Percentiles rank a stretch among this genome's conserved stretches.
These are phyloP conservation scores for Danio choprae DNA, from an alignment of 2,797 vertebrate species.

Conservation along the genomic window DNA sequence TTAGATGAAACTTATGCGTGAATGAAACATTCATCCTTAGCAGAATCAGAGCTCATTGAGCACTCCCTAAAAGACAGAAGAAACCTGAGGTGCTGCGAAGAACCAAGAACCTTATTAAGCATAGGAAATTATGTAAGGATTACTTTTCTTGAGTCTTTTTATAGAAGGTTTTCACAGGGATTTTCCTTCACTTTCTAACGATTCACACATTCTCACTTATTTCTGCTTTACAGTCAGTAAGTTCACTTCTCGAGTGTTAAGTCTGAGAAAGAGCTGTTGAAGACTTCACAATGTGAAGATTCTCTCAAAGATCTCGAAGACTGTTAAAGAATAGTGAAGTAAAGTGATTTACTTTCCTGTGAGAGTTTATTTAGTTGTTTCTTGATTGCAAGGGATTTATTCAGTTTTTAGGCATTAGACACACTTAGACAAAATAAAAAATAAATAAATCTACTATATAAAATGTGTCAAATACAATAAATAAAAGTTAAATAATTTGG, in stretches of 20 bases:
- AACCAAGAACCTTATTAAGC: slow-evolving; percentile 1
- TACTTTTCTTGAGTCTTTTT: not conserved
- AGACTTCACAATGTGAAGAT: not conserved
- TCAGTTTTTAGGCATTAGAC: too few relatives aligned
- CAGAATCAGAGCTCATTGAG: not conserved
- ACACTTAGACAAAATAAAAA: too few relatives aligned
- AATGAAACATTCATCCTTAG: not conserved
- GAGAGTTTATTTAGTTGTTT: too few relatives aligned
- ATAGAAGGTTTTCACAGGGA: not conserved
- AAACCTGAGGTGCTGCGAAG: not conserved
- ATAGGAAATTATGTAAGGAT: too few relatives aligned
- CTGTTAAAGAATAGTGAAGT: not conserved
- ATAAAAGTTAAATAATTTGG: too few relatives aligned
- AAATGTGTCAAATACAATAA: too few relatives aligned
- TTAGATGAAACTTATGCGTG: not conserved
- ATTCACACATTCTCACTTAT: slow-evolving; percentile 18
- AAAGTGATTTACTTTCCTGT: too few relatives aligned
- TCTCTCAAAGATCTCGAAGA: not conserved
- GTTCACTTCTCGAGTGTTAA: slow-evolving; percentile 13
- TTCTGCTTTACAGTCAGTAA: slow-evolving; percentile 17
- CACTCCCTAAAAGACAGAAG: not conserved
- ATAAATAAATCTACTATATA: too few relatives aligned
- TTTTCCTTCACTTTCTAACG: slow-evolving; percentile 1
- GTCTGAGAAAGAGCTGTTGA: slow-evolving; percentile 19
- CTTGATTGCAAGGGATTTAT: too few relatives aligned